These are phyloP conservation scores for Brachyopa scutellaris DNA, from an alignment of 2,888 invertebrate species.

Conservation along the genomic window DNA sequence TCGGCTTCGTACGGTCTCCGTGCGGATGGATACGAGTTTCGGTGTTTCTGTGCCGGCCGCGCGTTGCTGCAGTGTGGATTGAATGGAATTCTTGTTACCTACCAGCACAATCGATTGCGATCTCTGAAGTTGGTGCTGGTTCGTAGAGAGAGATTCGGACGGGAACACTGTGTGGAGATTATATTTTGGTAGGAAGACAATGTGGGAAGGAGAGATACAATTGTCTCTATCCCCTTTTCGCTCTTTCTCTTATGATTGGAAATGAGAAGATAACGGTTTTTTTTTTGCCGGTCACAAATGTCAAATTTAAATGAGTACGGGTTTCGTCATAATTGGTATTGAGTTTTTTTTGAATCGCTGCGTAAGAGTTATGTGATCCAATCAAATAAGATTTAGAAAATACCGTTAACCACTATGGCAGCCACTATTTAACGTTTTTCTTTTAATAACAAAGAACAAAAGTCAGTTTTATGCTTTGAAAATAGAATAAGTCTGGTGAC, in stretches of 20 bases:
- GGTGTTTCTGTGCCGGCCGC: conserved; percentile 7
- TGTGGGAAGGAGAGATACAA: not conserved
- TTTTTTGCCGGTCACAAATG: conserved; percentile 53
- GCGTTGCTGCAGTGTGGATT: conserved; percentile 46
- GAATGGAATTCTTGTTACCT: conserved; percentile 70
- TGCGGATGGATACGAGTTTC: conserved; percentile 27
- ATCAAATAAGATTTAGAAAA: too few relatives aligned
- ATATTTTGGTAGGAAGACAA: conserved; percentile 31
- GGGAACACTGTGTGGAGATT: conserved; percentile 46
- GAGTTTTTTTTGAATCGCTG: too few relatives aligned
- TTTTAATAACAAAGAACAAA: too few relatives aligned
- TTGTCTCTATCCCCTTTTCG: not conserved
- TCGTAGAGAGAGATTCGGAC: conserved; percentile 53
- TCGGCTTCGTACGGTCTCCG: conserved; percentile 55
- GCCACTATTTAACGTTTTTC: too few relatives aligned
- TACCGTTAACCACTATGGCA: too few relatives aligned
- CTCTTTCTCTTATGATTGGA: conserved; percentile 9
- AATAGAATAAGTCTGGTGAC: too few relatives aligned
- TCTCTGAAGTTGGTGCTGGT: conserved; percentile 52
- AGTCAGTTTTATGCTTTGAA: too few relatives aligned
- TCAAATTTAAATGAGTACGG: conserved; percentile 66
- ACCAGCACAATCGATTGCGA: conserved; percentile 66
- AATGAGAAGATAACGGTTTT: conserved; percentile 56
- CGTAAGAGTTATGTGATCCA: too few relatives aligned
- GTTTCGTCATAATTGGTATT: too few relatives aligned